Conservation (phyloP, 2,797 vertebrate species). For the Enteromius argenteus region DNA sequence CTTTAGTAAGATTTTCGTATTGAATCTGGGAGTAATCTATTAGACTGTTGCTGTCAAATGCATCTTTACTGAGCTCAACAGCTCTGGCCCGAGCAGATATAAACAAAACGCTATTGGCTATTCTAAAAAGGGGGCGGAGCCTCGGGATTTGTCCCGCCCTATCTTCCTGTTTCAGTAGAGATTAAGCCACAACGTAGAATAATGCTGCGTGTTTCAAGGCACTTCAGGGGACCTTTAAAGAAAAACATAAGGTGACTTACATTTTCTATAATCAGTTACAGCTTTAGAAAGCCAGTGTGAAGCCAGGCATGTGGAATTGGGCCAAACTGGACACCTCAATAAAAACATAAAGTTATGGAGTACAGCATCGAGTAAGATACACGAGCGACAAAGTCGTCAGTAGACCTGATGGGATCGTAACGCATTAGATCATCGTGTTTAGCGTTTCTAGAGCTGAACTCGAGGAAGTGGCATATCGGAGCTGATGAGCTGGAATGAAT, state of each 20-base stretch:
- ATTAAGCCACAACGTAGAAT: too few species aligned
- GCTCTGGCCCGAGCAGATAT: neutral
- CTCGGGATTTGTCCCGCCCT: too few species aligned
- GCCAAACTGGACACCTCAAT: neutral
- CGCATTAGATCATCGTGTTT: slow-evolving; percentile 23
- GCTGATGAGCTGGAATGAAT: slow-evolving; percentile 38
- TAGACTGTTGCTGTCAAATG: too few species aligned
- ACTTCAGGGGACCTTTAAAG: neutral
- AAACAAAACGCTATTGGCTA: too few species aligned
- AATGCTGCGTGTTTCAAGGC: too few species aligned
- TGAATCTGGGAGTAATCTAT: too few species aligned
- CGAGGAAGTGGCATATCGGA: neutral
- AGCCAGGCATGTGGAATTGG: neutral
- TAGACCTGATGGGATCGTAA: slow-evolving; percentile 1
- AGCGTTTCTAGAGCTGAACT: neutral
- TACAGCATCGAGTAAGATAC: neutral
- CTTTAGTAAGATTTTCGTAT: too few species aligned
- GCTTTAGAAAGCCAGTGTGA: neutral
- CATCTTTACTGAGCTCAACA: neutral
- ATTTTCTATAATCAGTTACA: neutral
- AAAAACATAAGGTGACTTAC: neutral
- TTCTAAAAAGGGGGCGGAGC: too few species aligned
- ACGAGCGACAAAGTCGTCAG: neutral
- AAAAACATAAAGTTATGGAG: neutral
- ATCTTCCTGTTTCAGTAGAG: too few species aligned